phyloP scores from a whole-genome alignment of 2,888 invertebrate species.

The Synanthedon formicaeformis region DNA sequence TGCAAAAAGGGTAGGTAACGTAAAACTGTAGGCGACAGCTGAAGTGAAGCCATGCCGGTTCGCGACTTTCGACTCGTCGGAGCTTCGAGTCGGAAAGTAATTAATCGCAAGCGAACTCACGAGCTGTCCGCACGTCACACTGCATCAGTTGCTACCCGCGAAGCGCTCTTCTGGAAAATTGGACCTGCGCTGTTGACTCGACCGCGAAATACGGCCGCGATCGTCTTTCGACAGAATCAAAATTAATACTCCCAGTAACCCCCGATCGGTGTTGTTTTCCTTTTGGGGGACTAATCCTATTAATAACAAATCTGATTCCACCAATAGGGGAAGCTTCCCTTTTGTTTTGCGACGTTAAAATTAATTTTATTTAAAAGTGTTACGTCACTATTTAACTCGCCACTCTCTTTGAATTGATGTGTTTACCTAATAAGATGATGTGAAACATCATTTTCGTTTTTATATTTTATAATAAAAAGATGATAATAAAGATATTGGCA shows the following conservation, averaged over 20 bases:
- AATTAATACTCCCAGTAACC: neutral
- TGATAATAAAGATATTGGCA: no score
- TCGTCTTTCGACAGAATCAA: slow-evolving; percentile 4
- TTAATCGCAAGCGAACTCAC: slow-evolving; percentile 45
- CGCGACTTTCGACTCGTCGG: slow-evolving; percentile 3
- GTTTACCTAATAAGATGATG: no score
- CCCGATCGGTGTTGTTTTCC: neutral
- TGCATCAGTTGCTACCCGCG: slow-evolving; percentile 45
- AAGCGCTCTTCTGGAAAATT: slow-evolving; percentile 59
- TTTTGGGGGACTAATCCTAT: neutral
- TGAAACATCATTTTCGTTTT: no score
- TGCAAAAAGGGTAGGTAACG: slow-evolving; percentile 38
- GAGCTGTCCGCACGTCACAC: slow-evolving; percentile 55
- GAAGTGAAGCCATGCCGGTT: slow-evolving; percentile 49
- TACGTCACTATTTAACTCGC: no score
- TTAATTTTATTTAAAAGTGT: no score
- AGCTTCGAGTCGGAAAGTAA: slow-evolving; percentile 28
- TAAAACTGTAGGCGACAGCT: slow-evolving; percentile 41
- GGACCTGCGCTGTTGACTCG: slow-evolving; percentile 39
- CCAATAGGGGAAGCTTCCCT: no score
- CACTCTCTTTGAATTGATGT: no score
- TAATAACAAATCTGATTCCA: neutral
- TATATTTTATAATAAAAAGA: no score
- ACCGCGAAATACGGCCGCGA: slow-evolving; percentile 38
- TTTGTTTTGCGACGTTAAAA: no score